These are phyloP conservation scores for Nothocercus julius DNA, from an alignment of 2,113 vertebrate species.

Conservation along the genomic window DNA sequence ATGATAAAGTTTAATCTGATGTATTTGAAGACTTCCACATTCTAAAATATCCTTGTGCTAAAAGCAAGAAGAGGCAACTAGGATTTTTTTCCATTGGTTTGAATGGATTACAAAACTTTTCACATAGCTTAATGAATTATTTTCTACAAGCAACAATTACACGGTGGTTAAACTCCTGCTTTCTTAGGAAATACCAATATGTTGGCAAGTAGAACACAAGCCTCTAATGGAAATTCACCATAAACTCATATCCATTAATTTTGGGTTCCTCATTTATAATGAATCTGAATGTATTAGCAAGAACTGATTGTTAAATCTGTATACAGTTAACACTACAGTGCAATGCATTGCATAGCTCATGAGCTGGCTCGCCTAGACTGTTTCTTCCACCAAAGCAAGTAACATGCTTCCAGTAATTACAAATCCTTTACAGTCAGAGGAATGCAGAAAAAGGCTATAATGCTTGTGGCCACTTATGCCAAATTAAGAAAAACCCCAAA, in stretches of 20 bases:
- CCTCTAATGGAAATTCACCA: background rate
- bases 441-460: background rate
- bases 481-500: too few species aligned
- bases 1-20: background rate
- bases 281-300: background rate
- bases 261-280: constrained; percentile 21
- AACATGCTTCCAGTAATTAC: background rate
- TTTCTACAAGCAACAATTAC: background rate
- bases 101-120: constrained; percentile 30
- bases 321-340: background rate
- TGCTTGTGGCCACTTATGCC: background rate
- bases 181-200: constrained; percentile 32
- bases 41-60: background rate
- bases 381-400: background rate
- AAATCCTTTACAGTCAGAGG: background rate
- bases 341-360: background rate
- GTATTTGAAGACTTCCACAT: background rate
- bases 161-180: constrained; percentile 22
- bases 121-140: background rate
- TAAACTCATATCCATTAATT: constrained; percentile 5
- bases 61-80: background rate
- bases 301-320: background rate
- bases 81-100: background rate
- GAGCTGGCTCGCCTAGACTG: background rate
- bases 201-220: background rate